Evolutionary conservation across 2,888 invertebrate genomes (phyloP).

Genomic region (Thysanoteuthis rhombus): DNA sequence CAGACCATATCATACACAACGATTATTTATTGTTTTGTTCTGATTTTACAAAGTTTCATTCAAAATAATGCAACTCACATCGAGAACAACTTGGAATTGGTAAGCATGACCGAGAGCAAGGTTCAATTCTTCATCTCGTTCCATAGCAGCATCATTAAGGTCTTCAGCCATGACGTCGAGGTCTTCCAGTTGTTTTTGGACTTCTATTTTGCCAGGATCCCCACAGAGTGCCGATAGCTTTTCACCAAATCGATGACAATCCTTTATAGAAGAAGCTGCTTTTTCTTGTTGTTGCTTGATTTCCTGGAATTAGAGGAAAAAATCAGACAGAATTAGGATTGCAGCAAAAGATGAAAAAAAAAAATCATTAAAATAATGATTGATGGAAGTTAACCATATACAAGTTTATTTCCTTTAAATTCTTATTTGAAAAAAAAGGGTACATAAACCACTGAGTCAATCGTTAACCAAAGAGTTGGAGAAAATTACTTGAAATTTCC

Average conservation of each 20-base stretch:
- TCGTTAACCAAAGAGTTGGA: no score
- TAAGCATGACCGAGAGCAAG: conserved; percentile 61
- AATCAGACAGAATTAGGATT: background rate
- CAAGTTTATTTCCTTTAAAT: no score
- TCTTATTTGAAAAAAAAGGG: no score
- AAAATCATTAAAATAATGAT: background rate
- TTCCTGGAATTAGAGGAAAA: conserved; percentile 46
- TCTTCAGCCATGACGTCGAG: conserved; percentile 63
- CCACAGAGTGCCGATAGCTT: conserved; percentile 60
- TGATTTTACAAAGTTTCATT: background rate
- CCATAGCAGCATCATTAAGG: conserved; percentile 62
- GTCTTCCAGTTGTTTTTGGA: conserved; percentile 65
- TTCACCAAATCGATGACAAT: conserved; percentile 57
- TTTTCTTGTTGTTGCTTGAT: conserved; percentile 61
- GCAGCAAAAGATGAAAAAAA: background rate
- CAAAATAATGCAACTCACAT: conserved; percentile 48
- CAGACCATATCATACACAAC: no score
- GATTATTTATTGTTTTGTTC: no score
- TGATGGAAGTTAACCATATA: background rate
- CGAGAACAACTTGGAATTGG: conserved; percentile 59
- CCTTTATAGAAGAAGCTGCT: conserved; percentile 51
- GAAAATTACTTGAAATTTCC: no score
- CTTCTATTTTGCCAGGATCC: conserved; percentile 64
- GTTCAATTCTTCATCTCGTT: conserved; percentile 62
- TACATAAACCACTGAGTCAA: no score